These are phyloP conservation scores for Rafetus swinhoei DNA, from an alignment of 2,113 vertebrate species.

Conservation along the genomic window DNA sequence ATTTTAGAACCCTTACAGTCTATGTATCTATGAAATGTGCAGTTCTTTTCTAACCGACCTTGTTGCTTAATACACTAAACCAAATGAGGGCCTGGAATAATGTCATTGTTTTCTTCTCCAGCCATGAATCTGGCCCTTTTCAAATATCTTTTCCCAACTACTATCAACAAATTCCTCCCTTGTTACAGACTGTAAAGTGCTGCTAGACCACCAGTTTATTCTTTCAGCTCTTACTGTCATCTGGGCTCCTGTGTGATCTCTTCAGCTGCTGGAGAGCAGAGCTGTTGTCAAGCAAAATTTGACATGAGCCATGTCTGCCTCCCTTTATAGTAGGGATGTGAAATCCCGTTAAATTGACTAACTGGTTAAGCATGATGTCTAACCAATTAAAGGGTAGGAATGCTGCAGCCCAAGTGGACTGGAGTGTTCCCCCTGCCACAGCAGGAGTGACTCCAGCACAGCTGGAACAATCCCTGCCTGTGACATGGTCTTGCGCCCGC, in stretches of 20 bases:
- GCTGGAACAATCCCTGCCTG: no score
- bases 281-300: accelerated
- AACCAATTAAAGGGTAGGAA: no score
- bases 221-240: neutral
- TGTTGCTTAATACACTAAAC: neutral
- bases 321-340: neutral
- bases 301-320: accelerated
- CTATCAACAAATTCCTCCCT: neutral
- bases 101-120: neutral
- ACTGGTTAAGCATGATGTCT: no score
- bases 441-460: no score
- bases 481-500: no score
- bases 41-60: neutral
- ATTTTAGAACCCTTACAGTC: neutral
- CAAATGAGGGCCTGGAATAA: neutral
- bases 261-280: neutral
- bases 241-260: neutral
- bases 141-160: neutral
- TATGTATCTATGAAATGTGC: neutral
- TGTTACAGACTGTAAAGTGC: neutral
- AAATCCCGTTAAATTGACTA: no score
- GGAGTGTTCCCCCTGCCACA: no score
- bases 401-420: no score
- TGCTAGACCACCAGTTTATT: neutral
- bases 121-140: neutral